Percentiles rank a stretch among this genome's conserved stretches.
These are phyloP conservation scores for Drosophila robusta DNA, from an alignment of 2,888 invertebrate genomes.

Conservation along the genomic window DNA sequence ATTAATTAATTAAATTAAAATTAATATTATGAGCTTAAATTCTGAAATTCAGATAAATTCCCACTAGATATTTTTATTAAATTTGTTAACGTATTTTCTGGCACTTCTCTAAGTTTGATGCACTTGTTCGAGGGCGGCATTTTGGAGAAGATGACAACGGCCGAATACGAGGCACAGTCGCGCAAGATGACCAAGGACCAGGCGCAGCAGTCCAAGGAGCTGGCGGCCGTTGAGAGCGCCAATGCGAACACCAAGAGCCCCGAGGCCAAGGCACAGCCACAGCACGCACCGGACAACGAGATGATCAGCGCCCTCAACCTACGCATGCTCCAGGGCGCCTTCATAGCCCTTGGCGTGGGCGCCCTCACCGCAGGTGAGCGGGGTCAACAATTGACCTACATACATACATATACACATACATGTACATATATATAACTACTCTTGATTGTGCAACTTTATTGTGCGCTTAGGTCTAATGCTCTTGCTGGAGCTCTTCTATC, in stretches of 20 bases:
- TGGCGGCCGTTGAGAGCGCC: conserved; percentile 41
- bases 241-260: conserved; percentile 66
- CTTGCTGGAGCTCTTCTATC: conserved; percentile 67
- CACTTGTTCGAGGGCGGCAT: conserved; percentile 91
- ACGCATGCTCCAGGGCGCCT: conserved; percentile 90
- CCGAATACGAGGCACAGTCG: conserved; percentile 90
- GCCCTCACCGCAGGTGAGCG: conserved; percentile 86
- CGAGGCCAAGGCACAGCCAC: conserved; percentile 46
- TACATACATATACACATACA: too few species aligned
- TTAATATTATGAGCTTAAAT: too few species aligned
- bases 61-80: too few species aligned
- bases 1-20: too few species aligned
- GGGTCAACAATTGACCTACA: neutral
- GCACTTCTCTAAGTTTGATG: conserved; percentile 86
- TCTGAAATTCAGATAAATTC: too few species aligned
- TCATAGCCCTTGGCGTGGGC: conserved; percentile 89
- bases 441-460: neutral
- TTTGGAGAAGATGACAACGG: conserved; percentile 90
- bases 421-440: neutral
- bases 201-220: conserved; percentile 48
- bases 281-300: conserved; percentile 55
- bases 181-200: conserved; percentile 85
- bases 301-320: conserved; percentile 88
- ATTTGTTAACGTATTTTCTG: too few species aligned
- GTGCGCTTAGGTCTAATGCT: conserved; percentile 59